Evolutionary conservation across 2,113 vertebrate species (phyloP).

Genomic region (Odontesthes bonariensis): DNA sequence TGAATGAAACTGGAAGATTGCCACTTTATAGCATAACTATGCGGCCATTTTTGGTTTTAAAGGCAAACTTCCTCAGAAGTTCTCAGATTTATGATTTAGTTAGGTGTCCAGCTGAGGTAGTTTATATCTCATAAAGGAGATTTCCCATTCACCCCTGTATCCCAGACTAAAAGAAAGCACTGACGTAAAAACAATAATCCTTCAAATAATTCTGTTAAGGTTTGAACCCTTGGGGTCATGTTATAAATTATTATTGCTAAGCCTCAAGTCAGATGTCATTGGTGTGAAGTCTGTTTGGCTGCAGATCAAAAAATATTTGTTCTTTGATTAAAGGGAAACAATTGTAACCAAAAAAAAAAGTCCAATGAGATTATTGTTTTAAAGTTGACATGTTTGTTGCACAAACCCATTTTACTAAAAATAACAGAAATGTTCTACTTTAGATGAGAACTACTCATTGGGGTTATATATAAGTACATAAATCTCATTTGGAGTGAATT

Average conservation of each 20-base stretch:
- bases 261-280: neutral
- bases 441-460: neutral
- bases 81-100: conserved; percentile 20
- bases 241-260: conserved; percentile 26
- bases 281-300: conserved; percentile 5
- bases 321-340: neutral
- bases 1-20: too few species aligned
- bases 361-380: neutral
- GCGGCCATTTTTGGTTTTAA: too few species aligned
- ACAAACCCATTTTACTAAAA: too few species aligned
- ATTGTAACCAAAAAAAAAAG: neutral
- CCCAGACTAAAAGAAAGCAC: conserved; percentile 7
- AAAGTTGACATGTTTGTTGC: too few species aligned
- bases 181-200: conserved; percentile 32
- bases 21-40: too few species aligned
- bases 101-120: conserved; percentile 18
- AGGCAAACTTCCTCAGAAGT: too few species aligned
- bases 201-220: conserved; percentile 32
- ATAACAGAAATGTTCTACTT: neutral
- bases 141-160: conserved; percentile 1
- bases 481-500: neutral
- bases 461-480: neutral
- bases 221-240: conserved; percentile 25
- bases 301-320: neutral
- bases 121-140: conserved; percentile 10